Base-by-base conservation (phyloP, 37 sponge, comb jelly and placozoan species). In the Hormiphora californensis region DNA sequence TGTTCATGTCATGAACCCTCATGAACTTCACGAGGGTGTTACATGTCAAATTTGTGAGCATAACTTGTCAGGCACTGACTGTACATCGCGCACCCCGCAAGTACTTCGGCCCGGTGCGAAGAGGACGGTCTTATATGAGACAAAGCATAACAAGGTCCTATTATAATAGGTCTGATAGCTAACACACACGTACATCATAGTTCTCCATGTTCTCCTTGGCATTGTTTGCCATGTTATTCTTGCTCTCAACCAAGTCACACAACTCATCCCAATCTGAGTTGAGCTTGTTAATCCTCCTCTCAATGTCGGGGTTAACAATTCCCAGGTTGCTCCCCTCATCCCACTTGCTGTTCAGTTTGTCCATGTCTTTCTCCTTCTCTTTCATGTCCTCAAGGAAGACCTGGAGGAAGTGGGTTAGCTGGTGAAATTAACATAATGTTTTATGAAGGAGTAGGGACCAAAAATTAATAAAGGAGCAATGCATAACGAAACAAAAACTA, bases 351-450 rank as follows among this genome's bases (percentile, higher is more conserved):
- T 65, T 65, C 36, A 65, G 37, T 5, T 28, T 21, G 67, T 65
- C 67, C 67, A 65, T 65, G 67, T 65, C 67, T 28, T 65, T 65
- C 67, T 65, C 67, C 67, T 65, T 65, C 67, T 65, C 67, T 39
- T 65, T 65, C 67, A 65, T 65, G 67, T 65, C 67, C 37, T 65
- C 67, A 5, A 65, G 67, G 67, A 65, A 65, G 38, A 65, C 34
- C 12, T 8, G 8, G 51, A 12, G 51, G 8, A 12, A 17, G 11
- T 17, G 51, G 12, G 51, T 46, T 46, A 8, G 12, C 12, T 46
- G 51, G 12, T 12, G 51, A 12, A 17, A 46, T 46, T 46, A 17
- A 12, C 8, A 46, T 17, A 46, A 46, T 46, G 51, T 17, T 46
- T 46, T n/a, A n/a, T n/a, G n/a, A n/a, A n/a, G n/a, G n/a, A n/a